phyloP scores from a whole-genome alignment of 2,888 invertebrate species.

The Rhagonycha lutea region DNA sequence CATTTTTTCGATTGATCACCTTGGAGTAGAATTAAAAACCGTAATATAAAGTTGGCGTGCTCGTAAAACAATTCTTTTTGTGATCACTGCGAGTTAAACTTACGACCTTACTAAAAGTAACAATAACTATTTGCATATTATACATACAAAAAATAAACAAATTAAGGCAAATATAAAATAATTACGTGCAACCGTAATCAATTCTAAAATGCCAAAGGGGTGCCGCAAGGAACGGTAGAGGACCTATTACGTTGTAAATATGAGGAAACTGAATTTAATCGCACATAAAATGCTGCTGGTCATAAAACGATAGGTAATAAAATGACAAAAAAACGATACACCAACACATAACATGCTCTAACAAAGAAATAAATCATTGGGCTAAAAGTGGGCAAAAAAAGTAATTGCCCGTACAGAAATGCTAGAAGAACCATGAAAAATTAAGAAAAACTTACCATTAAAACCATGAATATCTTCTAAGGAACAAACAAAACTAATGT shows the following conservation, averaged over 20 bases:
- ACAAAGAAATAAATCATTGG: not conserved
- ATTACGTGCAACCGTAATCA: not conserved
- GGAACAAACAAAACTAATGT: conserved; percentile 9
- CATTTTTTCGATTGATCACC: not conserved
- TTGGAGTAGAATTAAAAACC: not conserved
- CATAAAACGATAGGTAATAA: not conserved
- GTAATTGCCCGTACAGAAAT: not conserved
- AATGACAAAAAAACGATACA: not conserved
- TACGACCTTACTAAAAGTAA: not conserved
- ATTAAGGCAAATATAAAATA: not conserved
- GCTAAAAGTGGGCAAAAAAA: not conserved
- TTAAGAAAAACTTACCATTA: conserved; percentile 23
- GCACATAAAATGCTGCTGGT: not conserved
- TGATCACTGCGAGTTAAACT: not conserved
- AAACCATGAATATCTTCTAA: conserved; percentile 30
- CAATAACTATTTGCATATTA: not conserved
- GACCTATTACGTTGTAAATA: not conserved
- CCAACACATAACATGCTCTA: not conserved
- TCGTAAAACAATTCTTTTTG: not conserved
- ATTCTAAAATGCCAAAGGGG: not conserved
- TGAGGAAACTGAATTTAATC: not conserved
- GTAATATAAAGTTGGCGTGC: not conserved
- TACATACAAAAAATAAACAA: not conserved
- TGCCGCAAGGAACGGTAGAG: not conserved
- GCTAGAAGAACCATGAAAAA: too few species aligned